Percentiles rank a stretch among this genome's conserved stretches.
phyloP scores from a whole-genome alignment of 2,113 vertebrate genomes.

The Gallinago media region DNA sequence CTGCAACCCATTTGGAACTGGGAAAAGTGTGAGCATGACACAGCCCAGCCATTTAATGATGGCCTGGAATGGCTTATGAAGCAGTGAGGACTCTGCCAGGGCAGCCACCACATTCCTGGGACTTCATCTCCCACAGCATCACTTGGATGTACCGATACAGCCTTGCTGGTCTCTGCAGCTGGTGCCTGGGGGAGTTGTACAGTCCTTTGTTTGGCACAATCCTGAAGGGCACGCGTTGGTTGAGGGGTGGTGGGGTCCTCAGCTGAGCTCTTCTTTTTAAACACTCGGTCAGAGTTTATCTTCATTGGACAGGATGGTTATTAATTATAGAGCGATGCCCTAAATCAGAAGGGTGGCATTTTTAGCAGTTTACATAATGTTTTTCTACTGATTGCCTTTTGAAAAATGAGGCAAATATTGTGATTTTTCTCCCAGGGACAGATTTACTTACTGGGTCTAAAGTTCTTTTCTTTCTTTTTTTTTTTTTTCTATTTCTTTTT shows the following conservation, averaged over 20 bases:
- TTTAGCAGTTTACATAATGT: neutral
- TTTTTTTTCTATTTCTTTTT: no score
- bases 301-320: neutral
- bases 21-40: neutral
- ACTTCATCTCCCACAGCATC: neutral
- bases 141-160: no score
- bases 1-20: neutral
- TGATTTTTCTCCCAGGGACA: neutral
- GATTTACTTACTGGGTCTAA: neutral
- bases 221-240: neutral
- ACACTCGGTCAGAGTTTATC: neutral
- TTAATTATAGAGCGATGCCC: neutral
- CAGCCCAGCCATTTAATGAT: neutral
- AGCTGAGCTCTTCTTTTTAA: neutral
- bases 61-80: neutral
- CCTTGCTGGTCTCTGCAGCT: neutral
- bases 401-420: neutral
- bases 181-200: neutral
- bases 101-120: neutral
- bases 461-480: neutral
- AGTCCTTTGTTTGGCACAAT: accelerated
- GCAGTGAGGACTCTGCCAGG: neutral
- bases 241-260: neutral
- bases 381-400: neutral
- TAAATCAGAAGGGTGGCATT: neutral